Evolutionary conservation across 2,888 invertebrate genomes (phyloP), one percentile per base, ranked within the genome.

Genomic region (Agrenia bidenticulata): DNA sequence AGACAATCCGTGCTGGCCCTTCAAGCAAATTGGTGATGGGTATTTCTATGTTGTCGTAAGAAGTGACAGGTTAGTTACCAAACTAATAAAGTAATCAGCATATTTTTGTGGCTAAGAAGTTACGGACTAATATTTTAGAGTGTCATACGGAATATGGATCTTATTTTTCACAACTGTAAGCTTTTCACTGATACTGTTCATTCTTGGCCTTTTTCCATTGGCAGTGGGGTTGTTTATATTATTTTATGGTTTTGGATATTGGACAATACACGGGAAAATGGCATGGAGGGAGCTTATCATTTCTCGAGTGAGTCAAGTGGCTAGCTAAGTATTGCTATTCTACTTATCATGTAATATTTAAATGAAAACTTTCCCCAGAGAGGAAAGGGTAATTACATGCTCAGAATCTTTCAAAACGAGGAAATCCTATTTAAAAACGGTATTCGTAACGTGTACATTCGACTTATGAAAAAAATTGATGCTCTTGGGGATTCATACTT

Each of bases 281-380:
- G 63, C 64, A 21, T 67, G 67, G 67, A 56, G 67, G 53, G 67
- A 67, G 27, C 26, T 67, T 19, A 60, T 67, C 19, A 64, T 67
- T 51, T 67, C 64, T 4, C 54, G 67, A 58, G 67, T 67, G 7
- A 27, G n/a, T n/a, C n/a, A n/a, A n/a, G n/a, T n/a, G n/a, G n/a
- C n/a, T n/a, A n/a, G n/a, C n/a, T n/a, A n/a, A n/a, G n/a, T n/a
- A n/a, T n/a, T n/a, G n/a, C n/a, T 49, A 26, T 50, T 7, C 7
- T 39, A 39, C 39, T 39, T 39, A n/a, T n/a, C n/a, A n/a, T n/a
- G n/a, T n/a, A n/a, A n/a, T n/a, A n/a, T n/a, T n/a, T n/a, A n/a
- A n/a, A n/a, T n/a, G n/a, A n/a, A n/a, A n/a, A n/a, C n/a, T n/a
- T 32, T 11, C 32, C 32, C 9, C n/a, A 67, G 67, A 50, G 58